A percentile compares a stretch with the other conserved stretches of the same genome.
Evolutionary conservation across 2,888 invertebrate species (phyloP).

Genomic region (Troides aeacus): DNA sequence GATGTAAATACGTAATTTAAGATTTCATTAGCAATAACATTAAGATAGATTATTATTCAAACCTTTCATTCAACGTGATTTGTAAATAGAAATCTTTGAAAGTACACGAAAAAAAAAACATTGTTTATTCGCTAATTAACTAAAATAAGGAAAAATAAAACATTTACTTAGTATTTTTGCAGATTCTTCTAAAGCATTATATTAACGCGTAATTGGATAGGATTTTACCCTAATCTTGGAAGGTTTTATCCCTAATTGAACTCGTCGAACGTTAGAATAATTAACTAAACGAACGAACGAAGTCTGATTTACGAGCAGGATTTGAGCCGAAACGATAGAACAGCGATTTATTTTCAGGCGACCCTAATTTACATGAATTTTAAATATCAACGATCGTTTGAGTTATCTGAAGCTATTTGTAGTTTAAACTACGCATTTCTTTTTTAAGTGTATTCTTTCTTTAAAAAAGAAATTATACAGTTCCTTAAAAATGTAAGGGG

Average conservation of each 20-base stretch:
- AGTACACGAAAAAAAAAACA: no score
- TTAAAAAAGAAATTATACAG: background rate
- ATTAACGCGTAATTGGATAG: conserved; percentile 11
- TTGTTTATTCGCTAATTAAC: background rate
- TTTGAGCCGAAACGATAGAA: conserved; percentile 40
- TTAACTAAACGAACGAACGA: conserved; percentile 41
- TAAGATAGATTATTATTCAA: no score
- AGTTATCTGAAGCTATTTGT: conserved; percentile 18
- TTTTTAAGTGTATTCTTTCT: background rate
- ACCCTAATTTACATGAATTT: conserved; percentile 23
- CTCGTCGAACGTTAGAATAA: conserved; percentile 42
- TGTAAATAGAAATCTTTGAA: no score
- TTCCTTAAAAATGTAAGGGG: no score
- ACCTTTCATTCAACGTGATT: no score
- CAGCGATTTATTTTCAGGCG: conserved; percentile 29
- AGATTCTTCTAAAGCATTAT: conserved; percentile 9
- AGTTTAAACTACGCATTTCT: background rate
- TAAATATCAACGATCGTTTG: conserved; percentile 9
- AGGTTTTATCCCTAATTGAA: conserved; percentile 21
- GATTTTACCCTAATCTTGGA: conserved; percentile 16
- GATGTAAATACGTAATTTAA: no score
- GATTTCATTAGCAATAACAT: no score
- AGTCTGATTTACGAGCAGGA: conserved; percentile 45
- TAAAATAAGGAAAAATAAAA: background rate
- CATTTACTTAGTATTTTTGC: background rate